A percentile compares a stretch with the other conserved stretches of the same genome.
Conservation (phyloP, 2,888 invertebrate species). For the Allacma fusca region DNA sequence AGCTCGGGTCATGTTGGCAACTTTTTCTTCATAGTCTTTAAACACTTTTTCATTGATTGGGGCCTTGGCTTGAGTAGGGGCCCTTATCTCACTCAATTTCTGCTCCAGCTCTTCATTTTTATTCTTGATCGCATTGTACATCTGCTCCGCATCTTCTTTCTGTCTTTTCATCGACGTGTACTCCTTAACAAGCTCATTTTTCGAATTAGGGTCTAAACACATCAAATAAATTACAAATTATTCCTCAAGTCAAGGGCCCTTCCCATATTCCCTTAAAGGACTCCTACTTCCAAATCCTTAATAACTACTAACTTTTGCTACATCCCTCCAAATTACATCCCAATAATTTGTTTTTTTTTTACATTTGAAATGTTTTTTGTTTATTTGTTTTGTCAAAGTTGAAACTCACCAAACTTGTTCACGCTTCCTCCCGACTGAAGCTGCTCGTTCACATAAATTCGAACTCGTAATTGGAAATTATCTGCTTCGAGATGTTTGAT, state of each 20-base stretch:
- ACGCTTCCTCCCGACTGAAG: conserved; percentile 45
- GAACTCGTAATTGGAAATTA: conserved; percentile 56
- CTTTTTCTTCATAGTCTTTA: conserved; percentile 24
- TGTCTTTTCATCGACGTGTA: conserved; percentile 32
- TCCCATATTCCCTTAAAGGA: background rate
- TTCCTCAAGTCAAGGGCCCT: background rate
- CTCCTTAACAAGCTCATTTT: conserved; percentile 39
- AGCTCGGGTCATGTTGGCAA: conserved; percentile 40
- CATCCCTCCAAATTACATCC: background rate
- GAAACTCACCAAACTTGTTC: conserved; percentile 35
- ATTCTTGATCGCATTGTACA: background rate
- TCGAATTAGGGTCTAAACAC: conserved; percentile 32
- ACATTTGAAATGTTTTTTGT: no score
- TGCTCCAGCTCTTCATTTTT: conserved; percentile 24
- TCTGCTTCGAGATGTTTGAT: conserved; percentile 57
- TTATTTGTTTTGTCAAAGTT: no score
- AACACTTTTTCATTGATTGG: background rate
- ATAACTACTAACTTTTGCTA: background rate
- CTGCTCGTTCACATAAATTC: conserved; percentile 56
- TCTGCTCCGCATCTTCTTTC: conserved; percentile 22
- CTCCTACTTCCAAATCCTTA: background rate
- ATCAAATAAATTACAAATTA: background rate
- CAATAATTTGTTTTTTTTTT: background rate
- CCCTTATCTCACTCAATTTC: conserved; percentile 1
- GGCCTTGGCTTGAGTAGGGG: background rate